Percentiles rank a stretch among this genome's conserved stretches.
These are phyloP conservation scores for Prunella fulvescens DNA, from an alignment of 2,113 vertebrate genomes.

Conservation along the genomic window DNA sequence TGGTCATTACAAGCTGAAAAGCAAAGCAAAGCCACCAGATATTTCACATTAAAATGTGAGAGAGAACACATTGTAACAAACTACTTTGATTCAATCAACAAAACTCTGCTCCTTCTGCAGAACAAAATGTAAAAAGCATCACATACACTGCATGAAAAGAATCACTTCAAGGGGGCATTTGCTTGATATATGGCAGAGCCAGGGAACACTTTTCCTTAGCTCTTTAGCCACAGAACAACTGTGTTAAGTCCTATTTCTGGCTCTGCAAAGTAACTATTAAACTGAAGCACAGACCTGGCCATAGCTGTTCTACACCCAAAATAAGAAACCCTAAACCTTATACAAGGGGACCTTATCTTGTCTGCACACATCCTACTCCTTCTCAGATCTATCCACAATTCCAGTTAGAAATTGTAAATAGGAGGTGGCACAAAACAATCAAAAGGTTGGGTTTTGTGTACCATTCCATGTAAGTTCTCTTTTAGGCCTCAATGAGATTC, in stretches of 20 bases:
- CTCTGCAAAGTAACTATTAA: not conserved
- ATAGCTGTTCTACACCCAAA: not conserved
- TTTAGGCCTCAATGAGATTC: not conserved
- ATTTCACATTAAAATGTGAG: not conserved
- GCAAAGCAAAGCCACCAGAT: not conserved
- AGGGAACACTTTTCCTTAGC: not conserved
- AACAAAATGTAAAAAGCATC: not conserved
- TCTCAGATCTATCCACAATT: not conserved
- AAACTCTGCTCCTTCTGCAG: not conserved
- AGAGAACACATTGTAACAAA: not conserved
- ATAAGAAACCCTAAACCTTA: not conserved
- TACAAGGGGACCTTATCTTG: not conserved
- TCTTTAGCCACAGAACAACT: not conserved
- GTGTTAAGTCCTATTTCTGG: not conserved
- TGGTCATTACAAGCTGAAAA: slow-evolving; percentile 94
- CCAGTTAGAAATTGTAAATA: not conserved
- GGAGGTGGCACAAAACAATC: not conserved
- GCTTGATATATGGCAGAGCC: not conserved
- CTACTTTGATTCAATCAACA: not conserved
- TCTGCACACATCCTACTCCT: not conserved
- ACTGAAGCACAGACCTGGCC: not conserved
- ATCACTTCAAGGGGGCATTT: not conserved
- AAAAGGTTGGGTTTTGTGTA: not conserved
- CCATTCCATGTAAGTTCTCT: not conserved
- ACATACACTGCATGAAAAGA: not conserved